These are phyloP conservation scores for Gnathochromis pfefferi DNA, from an alignment of 2,113 vertebrate genomes.

Conservation along the genomic window DNA sequence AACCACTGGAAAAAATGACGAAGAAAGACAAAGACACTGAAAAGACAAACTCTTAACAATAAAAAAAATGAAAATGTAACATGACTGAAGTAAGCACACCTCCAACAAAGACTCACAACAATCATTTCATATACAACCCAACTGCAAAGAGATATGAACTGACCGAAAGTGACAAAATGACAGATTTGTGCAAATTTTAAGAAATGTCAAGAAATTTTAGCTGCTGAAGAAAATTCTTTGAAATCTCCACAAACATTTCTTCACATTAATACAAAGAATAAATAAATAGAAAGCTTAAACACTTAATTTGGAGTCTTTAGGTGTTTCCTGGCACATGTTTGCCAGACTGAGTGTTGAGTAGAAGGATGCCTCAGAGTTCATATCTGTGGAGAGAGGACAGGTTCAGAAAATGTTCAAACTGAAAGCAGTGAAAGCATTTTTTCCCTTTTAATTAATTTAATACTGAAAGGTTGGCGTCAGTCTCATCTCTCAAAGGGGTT, in stretches of 20 bases:
- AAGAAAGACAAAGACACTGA: neutral
- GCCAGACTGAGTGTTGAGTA: neutral
- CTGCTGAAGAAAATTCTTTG: neutral
- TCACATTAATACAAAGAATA: neutral
- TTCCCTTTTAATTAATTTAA: neutral
- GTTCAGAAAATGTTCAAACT: neutral
- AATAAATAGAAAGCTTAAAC: neutral
- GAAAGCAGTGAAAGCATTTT: neutral
- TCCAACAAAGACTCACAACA: neutral
- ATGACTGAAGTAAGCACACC: neutral
- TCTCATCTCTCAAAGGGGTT: neutral
- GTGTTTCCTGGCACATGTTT: neutral
- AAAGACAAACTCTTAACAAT: neutral
- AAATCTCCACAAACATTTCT: neutral
- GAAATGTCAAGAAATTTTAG: neutral
- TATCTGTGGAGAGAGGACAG: neutral
- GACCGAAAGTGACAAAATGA: neutral
- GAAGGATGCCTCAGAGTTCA: neutral
- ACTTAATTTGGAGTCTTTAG: neutral
- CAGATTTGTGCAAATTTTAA: neutral
- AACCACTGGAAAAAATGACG: accelerated
- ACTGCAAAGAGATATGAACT: neutral
- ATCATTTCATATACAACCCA: neutral
- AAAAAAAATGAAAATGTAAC: neutral
- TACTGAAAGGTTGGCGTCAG: neutral